Percentiles rank a stretch among this genome's conserved stretches.
Conservation (phyloP, 2,113 vertebrate species). For the Smithornis capensis region DNA sequence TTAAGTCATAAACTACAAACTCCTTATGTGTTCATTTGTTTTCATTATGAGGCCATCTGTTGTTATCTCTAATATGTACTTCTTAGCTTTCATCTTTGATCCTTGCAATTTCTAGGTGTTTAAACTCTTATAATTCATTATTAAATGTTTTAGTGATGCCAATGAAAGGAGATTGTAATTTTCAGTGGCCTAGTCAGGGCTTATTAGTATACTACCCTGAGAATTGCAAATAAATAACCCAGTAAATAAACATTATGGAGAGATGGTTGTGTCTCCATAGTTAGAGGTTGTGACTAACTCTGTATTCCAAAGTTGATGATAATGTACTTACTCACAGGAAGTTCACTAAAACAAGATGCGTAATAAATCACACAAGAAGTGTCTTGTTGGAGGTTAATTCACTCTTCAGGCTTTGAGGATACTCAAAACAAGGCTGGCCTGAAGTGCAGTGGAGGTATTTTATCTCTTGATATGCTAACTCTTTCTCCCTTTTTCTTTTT, state of each 20-base stretch:
- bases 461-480: background rate
- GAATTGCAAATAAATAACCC: constrained; percentile 60
- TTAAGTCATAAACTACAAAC: constrained; percentile 41
- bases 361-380: background rate
- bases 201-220: constrained; percentile 21
- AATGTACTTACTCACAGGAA: background rate
- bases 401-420: background rate
- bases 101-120: constrained; percentile 33
- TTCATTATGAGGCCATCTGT: constrained; percentile 49
- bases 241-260: constrained; percentile 37
- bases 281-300: background rate
- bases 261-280: background rate
- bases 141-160: constrained; percentile 20
- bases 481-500: background rate
- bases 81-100: constrained; percentile 59
- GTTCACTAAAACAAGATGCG: background rate
- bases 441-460: background rate
- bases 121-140: constrained; percentile 20
- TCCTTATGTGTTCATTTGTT: constrained; percentile 60
- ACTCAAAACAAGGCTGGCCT: background rate
- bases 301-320: background rate
- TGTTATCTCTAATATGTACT: constrained; percentile 55
- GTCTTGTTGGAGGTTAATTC: background rate
- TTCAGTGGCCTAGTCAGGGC: background rate
- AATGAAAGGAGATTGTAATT: constrained; percentile 26